These are phyloP conservation scores for Lampropteryx suffumata DNA, from an alignment of 2,888 invertebrate genomes.

Conservation along the genomic window DNA sequence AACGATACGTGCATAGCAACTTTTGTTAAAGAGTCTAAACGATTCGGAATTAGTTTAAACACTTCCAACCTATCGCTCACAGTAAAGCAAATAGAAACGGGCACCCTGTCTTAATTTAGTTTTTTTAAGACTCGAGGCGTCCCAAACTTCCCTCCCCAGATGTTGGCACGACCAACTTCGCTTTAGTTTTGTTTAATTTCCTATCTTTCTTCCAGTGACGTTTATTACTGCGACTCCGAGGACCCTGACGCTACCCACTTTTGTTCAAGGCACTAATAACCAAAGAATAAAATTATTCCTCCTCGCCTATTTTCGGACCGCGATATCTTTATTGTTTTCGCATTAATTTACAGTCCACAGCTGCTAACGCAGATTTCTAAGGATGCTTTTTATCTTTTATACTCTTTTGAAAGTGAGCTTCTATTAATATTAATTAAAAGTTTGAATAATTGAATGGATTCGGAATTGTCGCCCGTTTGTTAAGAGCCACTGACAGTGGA, in stretches of 20 bases:
- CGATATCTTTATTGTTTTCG: conserved; percentile 77
- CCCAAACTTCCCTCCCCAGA: conserved; percentile 65
- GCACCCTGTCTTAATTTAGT: conserved; percentile 65
- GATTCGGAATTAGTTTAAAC: conserved; percentile 22
- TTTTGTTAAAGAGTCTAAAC: conserved; percentile 17
- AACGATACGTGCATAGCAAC: too few species aligned
- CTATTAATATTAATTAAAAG: conserved; percentile 83
- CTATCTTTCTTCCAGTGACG: conserved; percentile 75
- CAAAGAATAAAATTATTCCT: conserved; percentile 71
- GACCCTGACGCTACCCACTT: conserved; percentile 56
- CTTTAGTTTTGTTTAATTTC: conserved; percentile 80
- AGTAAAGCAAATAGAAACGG: conserved; percentile 68
- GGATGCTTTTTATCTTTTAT: conserved; percentile 75
- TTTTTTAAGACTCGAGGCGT: conserved; percentile 60
- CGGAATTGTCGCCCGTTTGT: conserved; percentile 74
- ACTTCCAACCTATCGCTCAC: conserved; percentile 64
- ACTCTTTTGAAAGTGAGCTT: conserved; percentile 78
- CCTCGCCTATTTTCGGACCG: conserved; percentile 68
- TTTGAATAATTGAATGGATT: conserved; percentile 81
- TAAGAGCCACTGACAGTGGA: conserved; percentile 67
- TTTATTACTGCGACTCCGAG: conserved; percentile 63
- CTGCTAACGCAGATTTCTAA: conserved; percentile 78
- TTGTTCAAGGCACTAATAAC: conserved; percentile 73
- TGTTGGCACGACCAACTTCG: conserved; percentile 65
- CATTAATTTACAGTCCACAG: conserved; percentile 80